A percentile compares a stretch with the other conserved stretches of the same genome.
phyloP scores from a whole-genome alignment of 2,888 invertebrate species.

The Drosophila villosipedis region DNA sequence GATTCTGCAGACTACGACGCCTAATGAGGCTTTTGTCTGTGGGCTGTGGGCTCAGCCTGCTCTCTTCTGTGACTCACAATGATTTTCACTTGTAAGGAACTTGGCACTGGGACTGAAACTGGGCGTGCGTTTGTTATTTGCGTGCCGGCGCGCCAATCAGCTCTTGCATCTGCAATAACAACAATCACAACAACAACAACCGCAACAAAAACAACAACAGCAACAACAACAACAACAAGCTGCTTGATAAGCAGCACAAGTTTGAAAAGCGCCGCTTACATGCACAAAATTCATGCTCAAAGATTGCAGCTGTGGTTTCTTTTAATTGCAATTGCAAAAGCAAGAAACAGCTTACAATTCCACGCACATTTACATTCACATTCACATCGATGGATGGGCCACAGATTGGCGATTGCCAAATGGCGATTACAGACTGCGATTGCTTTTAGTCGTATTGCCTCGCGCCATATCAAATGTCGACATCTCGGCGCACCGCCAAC shows the following conservation, averaged over 20 bases:
- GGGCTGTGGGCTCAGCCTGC: conserved; percentile 33
- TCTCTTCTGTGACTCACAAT: conserved; percentile 62
- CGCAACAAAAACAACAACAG: conserved; percentile 40
- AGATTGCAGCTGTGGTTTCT: conserved; percentile 72
- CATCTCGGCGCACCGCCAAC: conserved; percentile 67
- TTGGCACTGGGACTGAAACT: conserved; percentile 34
- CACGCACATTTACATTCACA: conserved; percentile 48
- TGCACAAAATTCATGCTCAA: conserved; percentile 76
- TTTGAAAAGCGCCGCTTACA: conserved; percentile 76
- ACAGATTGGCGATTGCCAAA: conserved; percentile 48
- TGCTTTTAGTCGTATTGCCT: conserved; percentile 57
- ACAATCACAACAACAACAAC: conserved; percentile 63
- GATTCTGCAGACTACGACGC: conserved; percentile 56
- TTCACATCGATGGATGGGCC: conserved; percentile 56
- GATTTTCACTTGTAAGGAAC: conserved; percentile 62
- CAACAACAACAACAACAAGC: conserved; percentile 40
- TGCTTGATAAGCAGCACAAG: conserved; percentile 64
- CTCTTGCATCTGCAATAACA: conserved; percentile 74
- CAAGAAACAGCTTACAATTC: conserved; percentile 48
- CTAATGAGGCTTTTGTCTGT: conserved; percentile 80
- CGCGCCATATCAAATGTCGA: conserved; percentile 75
- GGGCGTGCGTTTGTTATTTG: conserved; percentile 69
- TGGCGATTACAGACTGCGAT: conserved; percentile 33
- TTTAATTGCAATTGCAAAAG: conserved; percentile 74
- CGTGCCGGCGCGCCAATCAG: conserved; percentile 70